These are phyloP conservation scores for Ptychadena robeensis DNA, from an alignment of 2,797 vertebrate species.

Conservation along the genomic window DNA sequence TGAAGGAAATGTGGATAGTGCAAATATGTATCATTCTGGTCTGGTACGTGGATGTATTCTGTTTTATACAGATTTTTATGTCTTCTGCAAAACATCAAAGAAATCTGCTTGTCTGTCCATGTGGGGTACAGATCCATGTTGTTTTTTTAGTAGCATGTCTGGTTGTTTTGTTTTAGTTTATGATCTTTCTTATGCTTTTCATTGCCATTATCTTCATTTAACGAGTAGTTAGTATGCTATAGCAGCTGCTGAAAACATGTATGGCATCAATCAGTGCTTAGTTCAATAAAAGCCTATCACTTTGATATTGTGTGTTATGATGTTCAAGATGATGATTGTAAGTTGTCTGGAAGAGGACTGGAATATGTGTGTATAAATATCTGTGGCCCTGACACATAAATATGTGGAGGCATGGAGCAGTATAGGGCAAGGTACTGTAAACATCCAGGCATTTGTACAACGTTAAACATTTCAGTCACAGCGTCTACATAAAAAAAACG, in stretches of 20 bases:
- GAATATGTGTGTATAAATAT: constrained; percentile 2
- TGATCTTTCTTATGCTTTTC: constrained; percentile 12
- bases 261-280: constrained; percentile 5
- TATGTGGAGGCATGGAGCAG: background rate
- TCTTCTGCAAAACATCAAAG: background rate
- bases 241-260: background rate
- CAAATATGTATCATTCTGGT: background rate
- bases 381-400: background rate
- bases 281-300: constrained; percentile 7
- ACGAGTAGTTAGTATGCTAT: constrained; percentile 7
- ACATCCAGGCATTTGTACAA: background rate
- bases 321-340: constrained; percentile 12
- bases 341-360: constrained; percentile 12
- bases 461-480: constrained; percentile 6
- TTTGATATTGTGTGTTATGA: constrained; percentile 37
- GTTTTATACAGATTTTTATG: background rate
- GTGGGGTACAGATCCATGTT: background rate
- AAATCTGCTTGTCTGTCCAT: background rate
- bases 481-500: background rate
- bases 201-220: constrained; percentile 23
- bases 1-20: background rate
- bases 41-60: background rate
- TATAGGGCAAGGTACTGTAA: constrained; percentile 4
- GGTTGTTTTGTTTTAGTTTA: constrained; percentile 18
- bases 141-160: background rate